Conservation (phyloP, 2,888 invertebrate species). For the Lasius fuliginosus region DNA sequence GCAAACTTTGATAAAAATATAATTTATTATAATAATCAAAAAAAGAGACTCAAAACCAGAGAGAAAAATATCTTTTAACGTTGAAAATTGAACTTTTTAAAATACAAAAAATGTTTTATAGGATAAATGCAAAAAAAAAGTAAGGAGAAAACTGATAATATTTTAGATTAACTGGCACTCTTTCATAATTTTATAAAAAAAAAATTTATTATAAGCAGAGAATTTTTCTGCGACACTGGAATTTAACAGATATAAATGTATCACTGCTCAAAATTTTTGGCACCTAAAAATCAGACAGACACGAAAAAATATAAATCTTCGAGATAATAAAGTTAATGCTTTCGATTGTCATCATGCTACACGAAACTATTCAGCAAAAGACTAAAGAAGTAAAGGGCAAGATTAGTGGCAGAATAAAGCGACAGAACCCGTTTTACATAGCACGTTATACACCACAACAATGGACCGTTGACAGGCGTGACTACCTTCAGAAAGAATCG, state of each 20-base stretch:
- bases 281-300: neutral
- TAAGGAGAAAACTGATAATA: neutral
- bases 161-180: neutral
- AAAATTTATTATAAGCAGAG: neutral
- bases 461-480: slow-evolving; percentile 72
- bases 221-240: neutral
- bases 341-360: slow-evolving; percentile 78
- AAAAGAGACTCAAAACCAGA: neutral
- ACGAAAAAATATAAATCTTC: slow-evolving; percentile 76
- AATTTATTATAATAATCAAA: neutral
- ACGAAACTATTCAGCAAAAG: slow-evolving; percentile 73
- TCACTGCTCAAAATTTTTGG: neutral
- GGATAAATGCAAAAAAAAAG: neutral
- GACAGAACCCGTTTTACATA: slow-evolving; percentile 77
- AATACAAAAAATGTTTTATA: neutral
- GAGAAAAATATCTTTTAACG: neutral
- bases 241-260: neutral
- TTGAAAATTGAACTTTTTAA: neutral
- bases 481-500: slow-evolving; percentile 75
- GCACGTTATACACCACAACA: slow-evolving; percentile 79
- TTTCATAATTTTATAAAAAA: neutral
- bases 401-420: slow-evolving; percentile 64
- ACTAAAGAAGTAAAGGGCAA: slow-evolving; percentile 52
- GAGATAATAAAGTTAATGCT: slow-evolving; percentile 64
- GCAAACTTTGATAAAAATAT: neutral